phyloP scores from a whole-genome alignment of 2,888 invertebrate species.

The Brachyptera risi region DNA sequence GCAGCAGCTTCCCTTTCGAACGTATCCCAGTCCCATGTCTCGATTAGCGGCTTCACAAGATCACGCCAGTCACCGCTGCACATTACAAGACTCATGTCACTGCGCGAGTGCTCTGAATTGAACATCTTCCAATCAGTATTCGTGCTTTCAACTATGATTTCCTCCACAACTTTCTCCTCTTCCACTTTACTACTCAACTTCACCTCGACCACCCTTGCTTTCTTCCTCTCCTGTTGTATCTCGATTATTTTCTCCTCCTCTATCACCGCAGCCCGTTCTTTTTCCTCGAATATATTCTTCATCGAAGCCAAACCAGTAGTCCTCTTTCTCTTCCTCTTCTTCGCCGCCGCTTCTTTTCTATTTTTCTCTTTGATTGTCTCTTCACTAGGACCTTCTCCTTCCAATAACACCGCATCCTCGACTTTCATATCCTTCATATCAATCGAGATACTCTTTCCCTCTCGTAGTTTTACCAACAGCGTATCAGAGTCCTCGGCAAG shows the following conservation, averaged over 20 bases:
- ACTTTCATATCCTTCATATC: slow-evolving; percentile 60
- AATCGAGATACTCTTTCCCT: slow-evolving; percentile 70
- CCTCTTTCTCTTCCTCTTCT: slow-evolving; percentile 45
- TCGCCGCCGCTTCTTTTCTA: slow-evolving; percentile 45
- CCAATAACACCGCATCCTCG: slow-evolving; percentile 53
- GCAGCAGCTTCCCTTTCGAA: slow-evolving; percentile 56
- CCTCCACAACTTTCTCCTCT: slow-evolving; percentile 41
- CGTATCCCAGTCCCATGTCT: slow-evolving; percentile 60
- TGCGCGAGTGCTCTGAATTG: slow-evolving; percentile 48
- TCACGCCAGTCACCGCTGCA: slow-evolving; percentile 57
- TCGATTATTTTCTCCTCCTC: slow-evolving; percentile 51
- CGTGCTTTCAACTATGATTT: slow-evolving; percentile 40
- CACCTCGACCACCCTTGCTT: slow-evolving; percentile 30
- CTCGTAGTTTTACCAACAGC: slow-evolving; percentile 65
- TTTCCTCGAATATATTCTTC: slow-evolving; percentile 72
- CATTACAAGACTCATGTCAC: slow-evolving; percentile 51
- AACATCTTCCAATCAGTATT: slow-evolving; percentile 41
- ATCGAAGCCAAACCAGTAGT: slow-evolving; percentile 61
- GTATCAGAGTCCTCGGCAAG: slow-evolving; percentile 72
- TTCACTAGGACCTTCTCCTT: slow-evolving; percentile 62
- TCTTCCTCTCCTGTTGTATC: slow-evolving; percentile 44
- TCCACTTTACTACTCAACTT: slow-evolving; percentile 14
- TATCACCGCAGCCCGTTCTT: slow-evolving; percentile 63
- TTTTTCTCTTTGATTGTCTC: slow-evolving; percentile 47
- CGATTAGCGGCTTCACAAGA: slow-evolving; percentile 58